Conservation (phyloP, 2,797 vertebrate species). For the Chelonia mydas region DNA sequence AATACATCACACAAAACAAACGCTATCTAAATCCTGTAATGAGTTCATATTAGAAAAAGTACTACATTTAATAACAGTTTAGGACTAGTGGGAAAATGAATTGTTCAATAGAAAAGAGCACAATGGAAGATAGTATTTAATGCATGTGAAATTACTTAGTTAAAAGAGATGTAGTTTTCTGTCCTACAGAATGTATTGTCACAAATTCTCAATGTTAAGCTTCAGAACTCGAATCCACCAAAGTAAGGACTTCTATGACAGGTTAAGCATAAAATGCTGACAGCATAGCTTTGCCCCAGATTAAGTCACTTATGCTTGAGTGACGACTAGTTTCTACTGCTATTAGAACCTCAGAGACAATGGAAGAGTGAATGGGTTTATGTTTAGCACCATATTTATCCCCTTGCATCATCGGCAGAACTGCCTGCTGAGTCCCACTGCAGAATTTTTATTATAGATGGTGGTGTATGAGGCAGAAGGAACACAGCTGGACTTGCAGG, state of each 20-base stretch:
- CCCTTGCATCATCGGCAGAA: constrained; percentile 38
- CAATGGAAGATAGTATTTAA: not conserved
- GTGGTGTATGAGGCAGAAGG: constrained; percentile 58
- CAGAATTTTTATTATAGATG: constrained; percentile 57
- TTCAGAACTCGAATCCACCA: not conserved
- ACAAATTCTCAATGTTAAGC: not conserved
- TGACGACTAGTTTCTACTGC: not conserved
- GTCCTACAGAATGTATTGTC: not conserved
- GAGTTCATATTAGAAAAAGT: not conserved
- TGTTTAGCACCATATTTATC: not conserved
- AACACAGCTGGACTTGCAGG: constrained; percentile 59
- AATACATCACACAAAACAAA: not conserved
- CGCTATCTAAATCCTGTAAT: not conserved
- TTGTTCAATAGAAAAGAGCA: not conserved
- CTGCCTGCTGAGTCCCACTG: constrained; percentile 58
- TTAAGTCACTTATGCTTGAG: not conserved
- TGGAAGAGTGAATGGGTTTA: not conserved
- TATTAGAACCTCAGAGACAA: not conserved
- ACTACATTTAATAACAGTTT: not conserved
- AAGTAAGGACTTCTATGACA: not conserved
- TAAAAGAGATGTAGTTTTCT: not conserved
- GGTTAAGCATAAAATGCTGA: not conserved
- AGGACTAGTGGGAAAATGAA: not conserved
- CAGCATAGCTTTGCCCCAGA: not conserved
- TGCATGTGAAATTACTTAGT: not conserved